These are phyloP conservation scores for Anoura caudifer DNA, from an alignment of 2,113 vertebrate genomes.

Conservation along the genomic window DNA sequence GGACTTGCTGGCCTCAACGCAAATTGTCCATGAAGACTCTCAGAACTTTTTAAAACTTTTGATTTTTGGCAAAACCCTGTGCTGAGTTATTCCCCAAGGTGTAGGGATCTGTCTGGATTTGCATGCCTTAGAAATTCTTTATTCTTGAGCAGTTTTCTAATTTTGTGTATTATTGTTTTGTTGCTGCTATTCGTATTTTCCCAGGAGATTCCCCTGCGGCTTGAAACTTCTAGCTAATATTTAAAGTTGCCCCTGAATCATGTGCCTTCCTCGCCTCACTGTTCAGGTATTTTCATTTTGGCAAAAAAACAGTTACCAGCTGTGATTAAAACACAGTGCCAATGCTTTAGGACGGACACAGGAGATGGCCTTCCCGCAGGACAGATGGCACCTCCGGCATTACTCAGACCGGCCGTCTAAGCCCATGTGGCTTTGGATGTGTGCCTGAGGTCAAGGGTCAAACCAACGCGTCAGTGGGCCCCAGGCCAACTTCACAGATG, in stretches of 20 bases:
- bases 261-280: not conserved
- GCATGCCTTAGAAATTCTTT: not conserved
- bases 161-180: not conserved
- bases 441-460: constrained; percentile 64
- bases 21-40: not conserved
- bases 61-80: not conserved
- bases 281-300: constrained; percentile 54
- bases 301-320: constrained; percentile 51
- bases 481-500: constrained; percentile 59
- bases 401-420: not conserved
- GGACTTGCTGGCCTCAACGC: not conserved
- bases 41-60: not conserved
- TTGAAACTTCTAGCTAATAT: not conserved
- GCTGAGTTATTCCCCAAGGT: not conserved
- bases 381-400: constrained; percentile 70
- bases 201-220: not conserved
- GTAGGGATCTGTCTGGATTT: not conserved
- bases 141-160: not conserved
- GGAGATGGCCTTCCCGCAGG: constrained; percentile 60
- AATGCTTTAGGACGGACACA: not conserved
- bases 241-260: not conserved
- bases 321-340: constrained; percentile 58
- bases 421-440: constrained; percentile 52
- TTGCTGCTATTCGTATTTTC: not conserved
- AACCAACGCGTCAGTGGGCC: constrained; percentile 20